Percentiles rank a stretch among this genome's conserved stretches.
Conservation (phyloP, 2,113 vertebrate species). For the Pithys albifrons region DNA sequence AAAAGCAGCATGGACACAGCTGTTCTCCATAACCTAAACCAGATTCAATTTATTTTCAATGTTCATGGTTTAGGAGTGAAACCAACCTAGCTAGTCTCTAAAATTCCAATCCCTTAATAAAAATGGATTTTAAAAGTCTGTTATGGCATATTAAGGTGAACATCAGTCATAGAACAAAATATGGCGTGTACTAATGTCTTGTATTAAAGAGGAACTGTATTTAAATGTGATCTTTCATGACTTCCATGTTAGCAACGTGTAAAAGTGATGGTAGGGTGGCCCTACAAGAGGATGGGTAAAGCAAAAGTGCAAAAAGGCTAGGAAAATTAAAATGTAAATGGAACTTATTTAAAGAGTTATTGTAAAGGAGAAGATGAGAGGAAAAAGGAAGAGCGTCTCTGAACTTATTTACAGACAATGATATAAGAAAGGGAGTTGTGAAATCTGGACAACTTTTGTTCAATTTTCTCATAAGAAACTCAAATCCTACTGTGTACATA, state of each 20-base stretch:
- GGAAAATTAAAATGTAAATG: not conserved
- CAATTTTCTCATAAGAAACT: conserved; percentile 11
- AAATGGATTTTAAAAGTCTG: not conserved
- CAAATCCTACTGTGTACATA: not conserved
- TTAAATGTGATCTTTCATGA: not conserved
- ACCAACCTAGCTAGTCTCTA: not conserved
- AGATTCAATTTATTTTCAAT: not conserved
- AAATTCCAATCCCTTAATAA: not conserved
- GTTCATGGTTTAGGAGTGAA: not conserved
- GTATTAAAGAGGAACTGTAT: not conserved
- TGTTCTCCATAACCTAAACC: not conserved
- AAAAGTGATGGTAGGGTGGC: not conserved
- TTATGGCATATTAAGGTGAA: not conserved
- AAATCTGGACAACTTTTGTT: not conserved
- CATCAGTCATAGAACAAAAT: not conserved
- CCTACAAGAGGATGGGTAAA: not conserved
- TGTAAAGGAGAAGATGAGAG: not conserved
- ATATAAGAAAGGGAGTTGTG: not conserved
- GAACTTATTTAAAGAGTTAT: not conserved
- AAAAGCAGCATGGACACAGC: not conserved
- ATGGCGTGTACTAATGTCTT: not conserved
- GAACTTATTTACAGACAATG: not conserved
- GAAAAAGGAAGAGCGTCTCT: not conserved
- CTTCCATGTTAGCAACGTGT: not conserved
- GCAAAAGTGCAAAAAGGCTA: not conserved